Conservation (phyloP, 2,113 vertebrate genomes). For the Bujurquina vittata region DNA sequence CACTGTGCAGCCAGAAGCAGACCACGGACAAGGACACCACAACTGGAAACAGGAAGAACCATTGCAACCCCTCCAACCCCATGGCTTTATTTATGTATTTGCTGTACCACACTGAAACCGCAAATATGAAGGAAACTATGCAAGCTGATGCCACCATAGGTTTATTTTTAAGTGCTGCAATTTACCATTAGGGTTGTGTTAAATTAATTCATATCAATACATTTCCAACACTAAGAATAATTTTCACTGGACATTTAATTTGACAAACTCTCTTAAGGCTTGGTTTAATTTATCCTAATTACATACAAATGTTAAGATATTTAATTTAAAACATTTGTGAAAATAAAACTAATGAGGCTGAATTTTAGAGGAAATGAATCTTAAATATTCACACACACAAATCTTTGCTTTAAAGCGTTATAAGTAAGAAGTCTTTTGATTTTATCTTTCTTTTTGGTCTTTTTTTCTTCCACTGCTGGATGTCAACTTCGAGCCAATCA, state of each 20-base stretch:
- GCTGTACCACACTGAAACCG: slow-evolving; percentile 60
- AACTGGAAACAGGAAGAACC: slow-evolving; percentile 77
- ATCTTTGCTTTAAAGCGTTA: slow-evolving; percentile 53
- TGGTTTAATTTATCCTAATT: not conserved
- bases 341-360: slow-evolving; percentile 12
- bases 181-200: slow-evolving; percentile 26
- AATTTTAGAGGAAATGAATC: not conserved
- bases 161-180: slow-evolving; percentile 52
- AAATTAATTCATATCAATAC: slow-evolving; percentile 14
- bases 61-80: slow-evolving; percentile 52
- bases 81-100: slow-evolving; percentile 72
- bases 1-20: slow-evolving; percentile 54
- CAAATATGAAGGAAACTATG: slow-evolving; percentile 74
- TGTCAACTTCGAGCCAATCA: slow-evolving; percentile 64
- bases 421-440: slow-evolving; percentile 45
- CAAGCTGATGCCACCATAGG: slow-evolving; percentile 35
- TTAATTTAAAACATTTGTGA: not conserved
- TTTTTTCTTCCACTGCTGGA: slow-evolving; percentile 32
- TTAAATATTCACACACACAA: slow-evolving; percentile 12
- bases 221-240: not conserved
- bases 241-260: not conserved
- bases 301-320: not conserved
- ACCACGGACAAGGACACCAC: slow-evolving; percentile 73
- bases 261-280: not conserved
- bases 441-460: slow-evolving; percentile 41